Percentiles rank a stretch among this genome's conserved stretches.
phyloP scores from a whole-genome alignment of 2,888 invertebrate genomes.

The Erebia ligea region DNA sequence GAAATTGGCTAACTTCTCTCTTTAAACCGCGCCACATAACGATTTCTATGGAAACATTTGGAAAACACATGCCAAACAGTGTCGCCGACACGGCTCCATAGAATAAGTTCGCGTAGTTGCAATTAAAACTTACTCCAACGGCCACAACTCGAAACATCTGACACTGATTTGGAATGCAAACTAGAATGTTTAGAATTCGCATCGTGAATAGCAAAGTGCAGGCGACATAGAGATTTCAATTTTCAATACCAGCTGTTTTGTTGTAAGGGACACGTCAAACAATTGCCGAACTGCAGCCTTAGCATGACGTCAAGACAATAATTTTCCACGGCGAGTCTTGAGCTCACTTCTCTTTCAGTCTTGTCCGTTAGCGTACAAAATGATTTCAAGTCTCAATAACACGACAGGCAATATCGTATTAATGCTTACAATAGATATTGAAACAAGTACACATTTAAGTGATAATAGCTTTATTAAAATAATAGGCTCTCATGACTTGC shows the following conservation, averaged over 20 bases:
- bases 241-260: conserved; percentile 14
- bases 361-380: no score
- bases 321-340: no score
- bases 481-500: no score
- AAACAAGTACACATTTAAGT: no score
- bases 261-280: not conserved
- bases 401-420: no score
- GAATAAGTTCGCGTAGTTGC: conserved; percentile 44
- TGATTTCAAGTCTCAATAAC: no score
- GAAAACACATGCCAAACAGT: conserved; percentile 1
- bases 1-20: conserved; percentile 3
- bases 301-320: not conserved
- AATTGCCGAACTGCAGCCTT: not conserved
- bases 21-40: not conserved
- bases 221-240: not conserved
- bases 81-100: conserved; percentile 2
- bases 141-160: conserved; percentile 21
- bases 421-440: no score
- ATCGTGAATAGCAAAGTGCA: conserved; percentile 11
- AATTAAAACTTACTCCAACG: conserved; percentile 64
- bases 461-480: no score
- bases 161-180: conserved; percentile 16
- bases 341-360: no score
- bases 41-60: conserved; percentile 7
- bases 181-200: conserved; percentile 11